These are phyloP conservation scores for Drosophila yooni DNA, from an alignment of 2,888 invertebrate species.

Conservation along the genomic window DNA sequence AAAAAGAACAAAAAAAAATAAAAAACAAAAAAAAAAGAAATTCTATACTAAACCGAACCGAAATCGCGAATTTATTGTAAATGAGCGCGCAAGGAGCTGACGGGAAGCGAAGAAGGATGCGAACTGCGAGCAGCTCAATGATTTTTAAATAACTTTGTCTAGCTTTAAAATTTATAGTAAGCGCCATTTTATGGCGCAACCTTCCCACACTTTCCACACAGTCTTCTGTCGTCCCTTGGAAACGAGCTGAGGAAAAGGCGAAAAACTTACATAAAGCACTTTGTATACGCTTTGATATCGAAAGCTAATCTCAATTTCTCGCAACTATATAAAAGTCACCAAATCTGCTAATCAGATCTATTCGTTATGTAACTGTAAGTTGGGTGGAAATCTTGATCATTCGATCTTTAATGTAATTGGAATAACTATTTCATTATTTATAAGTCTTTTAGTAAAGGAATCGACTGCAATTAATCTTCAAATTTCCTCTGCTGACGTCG, in stretches of 20 bases:
- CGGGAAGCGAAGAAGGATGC: constrained; percentile 27
- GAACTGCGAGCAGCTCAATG: constrained; percentile 54
- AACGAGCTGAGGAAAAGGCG: not conserved
- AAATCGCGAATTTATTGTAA: constrained; percentile 80
- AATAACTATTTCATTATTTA: not conserved
- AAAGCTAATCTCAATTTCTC: not conserved
- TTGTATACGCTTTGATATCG: constrained; percentile 1
- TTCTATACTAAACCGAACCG: constrained; percentile 55
- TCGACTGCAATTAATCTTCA: not conserved
- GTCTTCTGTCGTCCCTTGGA: not conserved
- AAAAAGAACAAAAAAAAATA: not conserved
- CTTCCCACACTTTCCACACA: constrained; percentile 17
- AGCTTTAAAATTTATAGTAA: constrained; percentile 74
- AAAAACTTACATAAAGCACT: not conserved
- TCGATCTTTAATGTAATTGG: too few species aligned
- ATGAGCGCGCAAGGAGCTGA: constrained; percentile 50
- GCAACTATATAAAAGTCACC: not conserved
- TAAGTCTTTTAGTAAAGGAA: not conserved
- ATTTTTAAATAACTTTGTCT: constrained; percentile 64
- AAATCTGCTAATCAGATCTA: not conserved
- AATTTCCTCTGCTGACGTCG: not conserved
- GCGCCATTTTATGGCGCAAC: constrained; percentile 59
- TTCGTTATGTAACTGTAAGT: too few species aligned
- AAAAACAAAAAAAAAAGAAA: not conserved
- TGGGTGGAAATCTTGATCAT: too few species aligned